Evolutionary conservation across 2,113 vertebrate species (phyloP).

Genomic region (Eudyptes chrysolophus): DNA sequence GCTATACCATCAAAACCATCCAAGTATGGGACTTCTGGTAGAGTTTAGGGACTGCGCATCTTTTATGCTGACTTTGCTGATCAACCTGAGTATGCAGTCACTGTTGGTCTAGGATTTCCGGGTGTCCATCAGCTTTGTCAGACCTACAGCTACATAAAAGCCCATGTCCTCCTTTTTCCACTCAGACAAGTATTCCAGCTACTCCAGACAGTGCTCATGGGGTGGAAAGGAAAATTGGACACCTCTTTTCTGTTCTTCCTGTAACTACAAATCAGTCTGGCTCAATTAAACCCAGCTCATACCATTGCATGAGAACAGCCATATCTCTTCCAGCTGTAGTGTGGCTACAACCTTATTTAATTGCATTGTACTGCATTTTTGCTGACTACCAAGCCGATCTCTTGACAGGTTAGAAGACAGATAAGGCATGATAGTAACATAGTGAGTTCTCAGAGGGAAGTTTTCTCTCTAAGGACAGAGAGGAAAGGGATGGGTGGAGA

Average conservation of each 20-base stretch:
- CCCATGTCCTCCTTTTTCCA: neutral
- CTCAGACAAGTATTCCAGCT: neutral
- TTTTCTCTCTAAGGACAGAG: neutral
- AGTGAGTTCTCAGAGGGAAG: neutral
- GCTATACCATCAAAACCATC: neutral
- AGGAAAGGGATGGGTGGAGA: neutral
- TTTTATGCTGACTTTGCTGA: neutral
- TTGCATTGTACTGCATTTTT: neutral
- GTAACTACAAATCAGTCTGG: neutral
- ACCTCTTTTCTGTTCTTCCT: neutral
- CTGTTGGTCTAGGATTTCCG: neutral
- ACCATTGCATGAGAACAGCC: neutral
- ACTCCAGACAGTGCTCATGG: neutral
- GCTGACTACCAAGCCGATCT: neutral
- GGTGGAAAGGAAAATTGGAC: neutral
- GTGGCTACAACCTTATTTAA: neutral
- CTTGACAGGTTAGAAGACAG: neutral
- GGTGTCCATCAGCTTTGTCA: neutral
- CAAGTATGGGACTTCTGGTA: rapidly evolving
- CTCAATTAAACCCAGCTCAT: neutral
- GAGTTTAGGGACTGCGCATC: neutral
- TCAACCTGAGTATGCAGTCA: neutral
- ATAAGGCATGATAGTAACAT: neutral
- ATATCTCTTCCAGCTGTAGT: neutral
- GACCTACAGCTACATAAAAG: neutral